phyloP scores from a whole-genome alignment of 2,797 vertebrate species.

The Aeoliscus strigatus region DNA sequence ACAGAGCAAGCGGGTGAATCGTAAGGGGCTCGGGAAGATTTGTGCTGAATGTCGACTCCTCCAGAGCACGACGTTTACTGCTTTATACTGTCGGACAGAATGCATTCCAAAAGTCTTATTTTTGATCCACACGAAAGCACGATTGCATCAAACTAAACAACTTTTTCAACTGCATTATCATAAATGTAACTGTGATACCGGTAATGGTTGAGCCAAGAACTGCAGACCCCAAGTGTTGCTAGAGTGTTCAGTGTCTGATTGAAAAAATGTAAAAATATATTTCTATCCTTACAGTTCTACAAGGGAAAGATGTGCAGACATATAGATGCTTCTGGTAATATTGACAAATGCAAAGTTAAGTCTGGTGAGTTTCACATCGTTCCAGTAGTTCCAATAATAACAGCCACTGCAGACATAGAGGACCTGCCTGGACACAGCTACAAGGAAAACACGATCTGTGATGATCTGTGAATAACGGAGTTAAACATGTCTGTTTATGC shows the following conservation, averaged over 20 bases:
- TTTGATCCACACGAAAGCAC: constrained; percentile 24
- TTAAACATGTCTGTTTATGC: too few species aligned
- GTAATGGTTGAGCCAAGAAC: constrained; percentile 3
- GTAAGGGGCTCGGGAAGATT: constrained; percentile 3
- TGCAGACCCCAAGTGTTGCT: constrained; percentile 1
- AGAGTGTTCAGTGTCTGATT: neutral
- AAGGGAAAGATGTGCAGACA: constrained; percentile 9
- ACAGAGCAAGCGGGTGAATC: constrained; percentile 9
- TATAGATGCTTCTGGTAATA: constrained; percentile 2
- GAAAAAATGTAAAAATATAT: neutral
- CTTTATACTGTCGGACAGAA: neutral
- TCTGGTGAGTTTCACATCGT: constrained; percentile 8
- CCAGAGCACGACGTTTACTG: constrained; percentile 2
- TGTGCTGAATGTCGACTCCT: constrained; percentile 17
- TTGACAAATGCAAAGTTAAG: constrained; percentile 10
- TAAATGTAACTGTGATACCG: constrained; percentile 14
- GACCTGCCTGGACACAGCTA: constrained; percentile 9
- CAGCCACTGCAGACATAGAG: constrained; percentile 2
- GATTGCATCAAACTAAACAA: constrained; percentile 16
- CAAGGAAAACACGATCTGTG: too few species aligned
- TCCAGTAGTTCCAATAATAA: constrained; percentile 5
- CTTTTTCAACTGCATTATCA: constrained; percentile 25
- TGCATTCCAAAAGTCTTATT: neutral
- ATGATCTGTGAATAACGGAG: too few species aligned
- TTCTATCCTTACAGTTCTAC: neutral